These are phyloP conservation scores for Aphelinus certus DNA, from an alignment of 1,140 invertebrate genomes.

Conservation along the genomic window DNA sequence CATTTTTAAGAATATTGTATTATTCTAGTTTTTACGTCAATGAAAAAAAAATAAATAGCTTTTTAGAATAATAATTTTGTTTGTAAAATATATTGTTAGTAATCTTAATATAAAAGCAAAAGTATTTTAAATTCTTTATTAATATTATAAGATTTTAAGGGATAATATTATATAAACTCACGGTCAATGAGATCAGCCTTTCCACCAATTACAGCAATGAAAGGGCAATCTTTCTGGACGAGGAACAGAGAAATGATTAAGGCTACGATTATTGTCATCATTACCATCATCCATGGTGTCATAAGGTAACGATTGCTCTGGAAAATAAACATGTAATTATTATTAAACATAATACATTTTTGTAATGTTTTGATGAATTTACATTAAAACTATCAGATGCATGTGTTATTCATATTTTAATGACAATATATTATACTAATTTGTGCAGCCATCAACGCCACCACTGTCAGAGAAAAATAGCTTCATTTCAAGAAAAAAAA, in stretches of 20 bases:
- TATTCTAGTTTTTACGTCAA: no score
- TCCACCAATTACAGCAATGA: conserved; percentile 55
- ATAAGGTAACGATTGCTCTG: conserved; percentile 64
- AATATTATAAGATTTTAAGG: background rate
- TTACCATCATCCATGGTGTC: conserved; percentile 64
- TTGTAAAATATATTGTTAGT: background rate
- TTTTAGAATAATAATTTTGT: no score
- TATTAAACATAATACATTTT: no score
- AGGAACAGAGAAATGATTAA: conserved; percentile 56
- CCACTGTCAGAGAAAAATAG: no score
- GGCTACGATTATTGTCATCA: conserved; percentile 60
- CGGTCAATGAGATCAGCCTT: conserved; percentile 56
- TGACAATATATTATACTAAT: no score
- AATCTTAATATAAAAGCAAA: conserved; percentile 10
- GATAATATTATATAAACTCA: conserved; percentile 45
- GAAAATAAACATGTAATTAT: conserved; percentile 34
- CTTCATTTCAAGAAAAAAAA: no score
- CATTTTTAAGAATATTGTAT: no score
- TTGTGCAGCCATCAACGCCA: no score
- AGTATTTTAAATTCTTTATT: conserved; percentile 8
- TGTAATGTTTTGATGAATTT: no score
- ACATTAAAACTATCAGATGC: no score
- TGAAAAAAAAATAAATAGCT: no score
- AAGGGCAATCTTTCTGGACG: conserved; percentile 57
- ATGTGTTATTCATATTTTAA: no score